phyloP scores from a whole-genome alignment of 2,113 vertebrate genomes.

The Morone saxatilis region DNA sequence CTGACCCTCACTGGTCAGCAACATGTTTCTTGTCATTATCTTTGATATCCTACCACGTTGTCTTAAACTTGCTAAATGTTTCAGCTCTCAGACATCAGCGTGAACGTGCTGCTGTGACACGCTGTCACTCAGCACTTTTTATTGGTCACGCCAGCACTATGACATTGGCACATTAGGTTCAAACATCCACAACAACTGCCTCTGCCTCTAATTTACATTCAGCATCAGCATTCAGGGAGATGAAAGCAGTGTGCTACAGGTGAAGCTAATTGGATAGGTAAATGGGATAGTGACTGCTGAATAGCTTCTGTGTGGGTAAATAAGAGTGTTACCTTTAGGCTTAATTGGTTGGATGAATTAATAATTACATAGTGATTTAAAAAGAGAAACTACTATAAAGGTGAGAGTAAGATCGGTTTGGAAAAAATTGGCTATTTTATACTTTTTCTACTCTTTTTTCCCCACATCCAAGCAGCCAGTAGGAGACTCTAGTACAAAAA shows the following conservation, averaged over 20 bases:
- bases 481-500: background rate
- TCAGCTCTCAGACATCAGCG: background rate
- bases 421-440: background rate
- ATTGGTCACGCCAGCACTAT: background rate
- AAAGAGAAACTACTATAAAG: background rate
- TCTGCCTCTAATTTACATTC: conserved; percentile 20
- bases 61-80: background rate
- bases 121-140: background rate
- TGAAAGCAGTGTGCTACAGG: background rate
- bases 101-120: background rate
- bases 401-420: background rate
- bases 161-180: background rate
- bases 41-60: background rate
- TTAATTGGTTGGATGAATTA: conserved; percentile 5
- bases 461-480: background rate
- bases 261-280: conserved; percentile 24
- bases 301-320: background rate
- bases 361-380: background rate
- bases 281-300: conserved; percentile 9
- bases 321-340: background rate
- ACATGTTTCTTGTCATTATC: background rate
- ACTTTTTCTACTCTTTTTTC: background rate
- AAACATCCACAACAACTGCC: background rate
- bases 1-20: background rate
- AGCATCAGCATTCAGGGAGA: background rate